A percentile compares a stretch with the other conserved stretches of the same genome.
Evolutionary conservation across 2,797 vertebrate genomes (phyloP).

Genomic region (Lagodon rhomboides): DNA sequence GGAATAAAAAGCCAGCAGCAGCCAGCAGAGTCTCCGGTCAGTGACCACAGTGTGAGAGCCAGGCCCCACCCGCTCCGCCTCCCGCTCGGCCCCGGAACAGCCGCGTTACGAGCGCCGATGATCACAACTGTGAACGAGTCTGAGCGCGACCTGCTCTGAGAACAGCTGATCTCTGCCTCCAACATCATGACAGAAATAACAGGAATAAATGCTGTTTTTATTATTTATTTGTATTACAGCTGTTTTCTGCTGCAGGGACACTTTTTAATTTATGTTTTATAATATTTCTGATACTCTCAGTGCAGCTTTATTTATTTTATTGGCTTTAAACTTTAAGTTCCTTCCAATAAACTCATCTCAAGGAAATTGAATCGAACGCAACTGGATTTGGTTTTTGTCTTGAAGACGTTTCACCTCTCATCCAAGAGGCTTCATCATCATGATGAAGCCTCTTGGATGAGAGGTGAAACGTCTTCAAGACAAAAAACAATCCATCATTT

Average conservation of each 20-base stretch:
- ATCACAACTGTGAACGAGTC: constrained; percentile 60
- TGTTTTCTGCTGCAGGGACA: background rate
- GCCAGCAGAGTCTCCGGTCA: constrained; percentile 78
- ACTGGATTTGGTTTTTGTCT: too few species aligned
- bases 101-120: constrained; percentile 60
- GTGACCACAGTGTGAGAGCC: constrained; percentile 73
- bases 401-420: too few species aligned
- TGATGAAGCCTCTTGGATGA: too few species aligned
- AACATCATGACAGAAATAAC: too few species aligned
- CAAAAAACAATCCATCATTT: too few species aligned
- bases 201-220: too few species aligned
- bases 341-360: too few species aligned
- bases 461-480: too few species aligned
- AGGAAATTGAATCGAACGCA: too few species aligned
- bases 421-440: too few species aligned
- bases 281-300: background rate
- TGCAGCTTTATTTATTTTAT: background rate
- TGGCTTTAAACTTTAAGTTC: too few species aligned
- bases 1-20: constrained; percentile 67
- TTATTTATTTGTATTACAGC: too few species aligned
- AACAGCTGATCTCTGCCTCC: constrained; percentile 41
- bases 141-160: constrained; percentile 15
- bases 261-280: background rate
- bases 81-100: constrained; percentile 63
- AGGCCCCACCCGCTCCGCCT: constrained; percentile 83